These are phyloP conservation scores for Prunella himalayana DNA, from an alignment of 2,113 vertebrate genomes.

Conservation along the genomic window DNA sequence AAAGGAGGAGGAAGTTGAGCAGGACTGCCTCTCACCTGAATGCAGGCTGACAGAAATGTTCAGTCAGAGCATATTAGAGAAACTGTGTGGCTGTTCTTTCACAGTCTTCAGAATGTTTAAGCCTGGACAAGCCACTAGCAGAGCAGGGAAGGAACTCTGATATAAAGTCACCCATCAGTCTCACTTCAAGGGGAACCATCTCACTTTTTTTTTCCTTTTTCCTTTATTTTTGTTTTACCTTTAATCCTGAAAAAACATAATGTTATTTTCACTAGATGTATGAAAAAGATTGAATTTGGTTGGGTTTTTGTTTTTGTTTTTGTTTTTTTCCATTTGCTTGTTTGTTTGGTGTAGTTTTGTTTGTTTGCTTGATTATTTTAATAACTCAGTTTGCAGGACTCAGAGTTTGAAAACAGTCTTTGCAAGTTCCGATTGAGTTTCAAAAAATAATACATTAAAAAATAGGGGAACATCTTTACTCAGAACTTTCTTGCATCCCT, in stretches of 20 bases:
- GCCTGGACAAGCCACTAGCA: neutral
- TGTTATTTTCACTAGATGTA: accelerated
- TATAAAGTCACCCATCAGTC: neutral
- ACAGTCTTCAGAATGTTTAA: neutral
- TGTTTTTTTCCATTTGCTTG: accelerated
- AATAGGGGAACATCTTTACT: neutral
- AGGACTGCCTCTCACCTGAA: neutral
- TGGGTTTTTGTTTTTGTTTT: too few species aligned
- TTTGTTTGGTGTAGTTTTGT: neutral
- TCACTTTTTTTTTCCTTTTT: neutral
- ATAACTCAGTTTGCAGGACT: neutral
- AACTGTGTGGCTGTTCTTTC: neutral
- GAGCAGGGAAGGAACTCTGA: neutral
- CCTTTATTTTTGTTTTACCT: accelerated
- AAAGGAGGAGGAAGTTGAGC: neutral
- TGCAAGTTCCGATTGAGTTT: neutral
- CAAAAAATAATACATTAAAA: neutral
- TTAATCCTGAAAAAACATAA: neutral
- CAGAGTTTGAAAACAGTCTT: neutral
- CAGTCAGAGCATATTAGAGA: neutral
- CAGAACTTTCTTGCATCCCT: neutral
- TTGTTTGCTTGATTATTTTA: neutral
- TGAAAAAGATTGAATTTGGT: neutral
- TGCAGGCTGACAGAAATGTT: neutral
- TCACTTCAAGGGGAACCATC: neutral